Conservation (phyloP, 2,113 vertebrate genomes). For the Bubalus kerabau region DNA sequence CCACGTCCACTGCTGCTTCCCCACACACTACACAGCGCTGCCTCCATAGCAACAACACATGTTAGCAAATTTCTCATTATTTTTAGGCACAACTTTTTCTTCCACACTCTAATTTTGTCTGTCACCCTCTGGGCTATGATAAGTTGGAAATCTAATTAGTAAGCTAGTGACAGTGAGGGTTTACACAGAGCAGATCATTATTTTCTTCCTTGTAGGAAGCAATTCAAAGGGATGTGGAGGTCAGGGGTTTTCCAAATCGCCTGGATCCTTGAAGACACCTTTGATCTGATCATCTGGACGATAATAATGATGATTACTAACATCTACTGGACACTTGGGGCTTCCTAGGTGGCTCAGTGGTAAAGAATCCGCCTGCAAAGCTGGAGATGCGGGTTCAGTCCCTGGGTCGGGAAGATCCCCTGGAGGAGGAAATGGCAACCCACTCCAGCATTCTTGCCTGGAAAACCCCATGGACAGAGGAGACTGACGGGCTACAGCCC, state of each 20-base stretch:
- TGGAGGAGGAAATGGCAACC: background rate
- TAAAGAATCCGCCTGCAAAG: background rate
- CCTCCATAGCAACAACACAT: constrained; percentile 24
- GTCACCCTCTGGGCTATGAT: constrained; percentile 50
- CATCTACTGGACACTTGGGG: background rate
- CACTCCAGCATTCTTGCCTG: background rate
- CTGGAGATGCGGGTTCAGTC: background rate
- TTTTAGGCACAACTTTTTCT: constrained; percentile 33
- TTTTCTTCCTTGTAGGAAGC: constrained; percentile 35
- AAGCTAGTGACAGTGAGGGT: constrained; percentile 36
- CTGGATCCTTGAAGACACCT: background rate
- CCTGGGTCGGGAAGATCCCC: background rate
- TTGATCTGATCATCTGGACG: constrained; percentile 11
- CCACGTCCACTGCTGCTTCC: background rate
- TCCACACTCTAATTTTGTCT: constrained; percentile 49
- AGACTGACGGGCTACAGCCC: background rate
- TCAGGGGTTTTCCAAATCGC: constrained; percentile 21
- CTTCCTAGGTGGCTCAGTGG: background rate
- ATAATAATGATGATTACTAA: background rate
- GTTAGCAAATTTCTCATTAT: constrained; percentile 42
- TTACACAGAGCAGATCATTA: constrained; percentile 42
- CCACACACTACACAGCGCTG: background rate
- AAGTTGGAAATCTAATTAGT: constrained; percentile 57
- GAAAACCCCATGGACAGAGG: background rate
- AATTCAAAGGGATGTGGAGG: background rate